Evolutionary conservation across 2,888 invertebrate species (phyloP).

Genomic region (Drosophila barbarae): DNA sequence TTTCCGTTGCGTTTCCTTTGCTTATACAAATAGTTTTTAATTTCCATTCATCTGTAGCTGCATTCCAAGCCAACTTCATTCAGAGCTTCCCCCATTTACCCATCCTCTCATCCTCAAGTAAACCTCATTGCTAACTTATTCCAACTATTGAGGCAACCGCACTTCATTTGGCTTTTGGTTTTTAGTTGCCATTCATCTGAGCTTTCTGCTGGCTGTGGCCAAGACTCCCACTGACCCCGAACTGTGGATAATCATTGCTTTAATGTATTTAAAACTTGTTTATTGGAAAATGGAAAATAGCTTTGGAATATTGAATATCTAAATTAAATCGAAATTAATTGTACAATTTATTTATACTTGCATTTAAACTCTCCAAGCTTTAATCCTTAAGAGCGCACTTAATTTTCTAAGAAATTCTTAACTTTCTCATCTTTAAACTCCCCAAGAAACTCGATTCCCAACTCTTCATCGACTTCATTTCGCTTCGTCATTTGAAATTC

Average conservation of each 20-base stretch:
- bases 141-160: conserved; percentile 29
- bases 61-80: neutral
- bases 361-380: too few species aligned
- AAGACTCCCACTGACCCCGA: conserved; percentile 5
- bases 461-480: conserved; percentile 46
- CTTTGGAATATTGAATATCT: neutral
- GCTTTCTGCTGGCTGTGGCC: conserved; percentile 8
- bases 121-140: conserved; percentile 31
- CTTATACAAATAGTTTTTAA: conserved; percentile 5
- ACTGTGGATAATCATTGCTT: conserved; percentile 12
- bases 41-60: conserved; percentile 5
- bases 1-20: neutral
- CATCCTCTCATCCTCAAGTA: neutral
- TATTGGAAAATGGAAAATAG: neutral
- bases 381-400: neutral
- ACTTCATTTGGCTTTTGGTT: conserved; percentile 29
- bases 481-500: conserved; percentile 7
- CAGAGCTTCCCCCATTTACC: neutral
- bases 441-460: neutral
- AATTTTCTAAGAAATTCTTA: neutral
- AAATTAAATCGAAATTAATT: neutral
- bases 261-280: neutral
- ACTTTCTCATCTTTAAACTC: neutral
- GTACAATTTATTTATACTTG: neutral
- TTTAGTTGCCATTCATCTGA: conserved; percentile 14